Evolutionary conservation across 2,113 vertebrate species (phyloP).

Genomic region (Dicrurus megarhynchus): DNA sequence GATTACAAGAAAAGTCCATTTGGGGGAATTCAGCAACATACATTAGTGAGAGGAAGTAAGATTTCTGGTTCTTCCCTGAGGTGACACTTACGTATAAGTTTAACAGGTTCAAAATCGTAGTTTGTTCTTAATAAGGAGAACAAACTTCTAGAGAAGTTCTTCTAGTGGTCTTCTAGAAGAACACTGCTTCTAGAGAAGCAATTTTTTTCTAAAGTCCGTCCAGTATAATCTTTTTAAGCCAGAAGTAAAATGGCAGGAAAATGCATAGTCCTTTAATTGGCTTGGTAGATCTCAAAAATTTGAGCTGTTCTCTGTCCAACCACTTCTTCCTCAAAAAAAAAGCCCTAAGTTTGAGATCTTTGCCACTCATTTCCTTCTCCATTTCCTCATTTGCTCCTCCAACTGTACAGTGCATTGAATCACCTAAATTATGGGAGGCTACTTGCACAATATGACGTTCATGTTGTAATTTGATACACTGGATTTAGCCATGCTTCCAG

Average conservation of each 20-base stretch:
- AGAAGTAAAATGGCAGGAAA: not conserved
- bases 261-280: not conserved
- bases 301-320: not conserved
- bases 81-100: not conserved
- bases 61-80: slow-evolving; percentile 4
- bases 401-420: not conserved
- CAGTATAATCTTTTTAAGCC: not conserved
- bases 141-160: too few species aligned
- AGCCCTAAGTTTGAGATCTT: not conserved
- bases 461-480: not conserved
- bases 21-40: not conserved
- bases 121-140: not conserved
- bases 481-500: not conserved
- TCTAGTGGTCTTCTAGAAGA: too few species aligned
- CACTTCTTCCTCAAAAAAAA: not conserved
- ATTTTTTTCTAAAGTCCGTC: not conserved
- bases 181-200: not conserved
- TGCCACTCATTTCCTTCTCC: not conserved
- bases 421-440: not conserved
- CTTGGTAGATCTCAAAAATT: not conserved
- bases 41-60: not conserved
- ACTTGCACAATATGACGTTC: not conserved
- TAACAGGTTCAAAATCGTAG: slow-evolving; percentile 9
- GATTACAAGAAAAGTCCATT: not conserved
- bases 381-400: not conserved